Evolutionary conservation across 2,113 vertebrate species (phyloP), one percentile per base, ranked within the genome.

Genomic region (Rhizomys pruinosus): DNA sequence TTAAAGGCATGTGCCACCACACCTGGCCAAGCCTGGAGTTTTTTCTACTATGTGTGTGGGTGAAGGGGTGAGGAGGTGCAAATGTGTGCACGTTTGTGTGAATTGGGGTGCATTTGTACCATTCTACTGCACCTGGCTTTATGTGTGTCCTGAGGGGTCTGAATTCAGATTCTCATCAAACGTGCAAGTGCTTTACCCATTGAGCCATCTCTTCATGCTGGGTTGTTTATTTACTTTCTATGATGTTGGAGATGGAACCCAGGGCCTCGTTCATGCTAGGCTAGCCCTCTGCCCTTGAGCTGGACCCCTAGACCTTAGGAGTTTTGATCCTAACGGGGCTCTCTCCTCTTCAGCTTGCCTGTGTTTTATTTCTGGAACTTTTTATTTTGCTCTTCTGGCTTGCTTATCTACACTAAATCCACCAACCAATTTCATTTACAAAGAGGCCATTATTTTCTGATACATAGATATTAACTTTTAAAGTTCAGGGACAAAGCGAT

Each of bases 341-440:
- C 25, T 44, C 29, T 5, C 22, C 23, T 47, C 80, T 25, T 52
- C 42, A 10, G 2, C 57, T 69, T 37, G 0, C 0, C n/a, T 57
- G 15, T 73, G 27, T 13, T 16, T 86, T 77, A 34, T 89, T 80
- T 81, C 68, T 52, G 22, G 27, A 88, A 57, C 39, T 68, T 52
- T 72, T 52, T 69, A 55, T 71, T 91, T 55, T 76, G 39, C 32
- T 80, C 52, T 69, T 63, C 76, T 42, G 63, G 63, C 52, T 39
- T 90, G 73, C 15, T 23, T 27, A 22, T 55, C 3, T 1, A 17
- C 64, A n/a, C 59, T 55, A 91, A 92, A 72, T 68, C 15, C 78
- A 88, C 59, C 44, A 42, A 34, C 57, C 12, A 37, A 59, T 82
- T 95, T 55, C 76, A 47, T 90, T 94, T 84, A 55, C 68, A 71